Evolutionary conservation across 2,113 vertebrate species (phyloP).

Genomic region (Boulengeromyrus knoepffleri): DNA sequence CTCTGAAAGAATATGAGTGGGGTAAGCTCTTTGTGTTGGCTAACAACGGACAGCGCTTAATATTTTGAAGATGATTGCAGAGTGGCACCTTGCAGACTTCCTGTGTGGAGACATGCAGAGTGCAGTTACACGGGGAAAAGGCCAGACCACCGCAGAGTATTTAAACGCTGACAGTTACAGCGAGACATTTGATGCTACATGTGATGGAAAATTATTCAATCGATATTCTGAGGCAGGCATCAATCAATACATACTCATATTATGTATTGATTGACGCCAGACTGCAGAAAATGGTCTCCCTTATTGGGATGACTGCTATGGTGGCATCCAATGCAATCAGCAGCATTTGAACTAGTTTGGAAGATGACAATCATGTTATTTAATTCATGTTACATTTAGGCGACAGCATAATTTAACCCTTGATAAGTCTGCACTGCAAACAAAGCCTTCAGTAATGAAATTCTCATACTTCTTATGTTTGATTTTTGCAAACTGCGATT

Average conservation of each 20-base stretch:
- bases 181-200: not conserved
- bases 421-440: not conserved
- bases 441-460: not conserved
- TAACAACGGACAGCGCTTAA: not conserved
- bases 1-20: not conserved
- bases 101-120: not conserved
- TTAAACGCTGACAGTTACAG: not conserved
- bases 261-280: not conserved
- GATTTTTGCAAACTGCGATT: not conserved
- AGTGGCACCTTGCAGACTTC: not conserved
- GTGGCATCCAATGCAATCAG: not conserved
- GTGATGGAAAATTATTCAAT: not conserved
- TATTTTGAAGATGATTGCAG: not conserved
- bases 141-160: not conserved
- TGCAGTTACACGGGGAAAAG: not conserved
- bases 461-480: not conserved
- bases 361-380: not conserved
- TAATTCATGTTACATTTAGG: not conserved
- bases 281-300: constrained; percentile 5
- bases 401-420: not conserved
- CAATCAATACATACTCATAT: not conserved
- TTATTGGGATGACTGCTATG: not conserved
- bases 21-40: not conserved
- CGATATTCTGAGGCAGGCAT: constrained; percentile 1
- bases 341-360: not conserved